phyloP scores from a whole-genome alignment of 1,140 invertebrate genomes.

The Maniola jurtina region DNA sequence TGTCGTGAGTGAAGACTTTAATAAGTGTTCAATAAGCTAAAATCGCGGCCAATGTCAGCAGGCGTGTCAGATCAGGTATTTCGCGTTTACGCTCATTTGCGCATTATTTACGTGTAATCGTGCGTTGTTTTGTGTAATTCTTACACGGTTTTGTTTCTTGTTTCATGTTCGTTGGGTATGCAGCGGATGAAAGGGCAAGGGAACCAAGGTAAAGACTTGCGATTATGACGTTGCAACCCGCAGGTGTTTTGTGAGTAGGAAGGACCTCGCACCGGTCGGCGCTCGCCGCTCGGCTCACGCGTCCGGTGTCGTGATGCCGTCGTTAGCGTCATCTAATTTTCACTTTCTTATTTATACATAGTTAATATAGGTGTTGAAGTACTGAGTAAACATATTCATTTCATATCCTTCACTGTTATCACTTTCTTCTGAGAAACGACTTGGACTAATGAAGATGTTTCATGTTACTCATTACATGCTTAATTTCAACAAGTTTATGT shows the following conservation, averaged over 20 bases:
- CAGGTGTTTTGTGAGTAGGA: constrained; percentile 68
- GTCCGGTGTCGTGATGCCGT: constrained; percentile 44
- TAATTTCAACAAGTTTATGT: neutral
- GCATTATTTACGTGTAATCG: constrained; percentile 42
- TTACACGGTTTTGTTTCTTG: constrained; percentile 58
- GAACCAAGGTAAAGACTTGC: constrained; percentile 84
- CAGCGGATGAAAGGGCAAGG: constrained; percentile 95
- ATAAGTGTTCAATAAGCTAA: constrained; percentile 66
- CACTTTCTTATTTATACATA: constrained; percentile 18
- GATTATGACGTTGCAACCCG: constrained; percentile 76
- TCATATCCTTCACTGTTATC: neutral
- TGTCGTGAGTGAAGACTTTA: constrained; percentile 63
- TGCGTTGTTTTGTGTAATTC: constrained; percentile 37
- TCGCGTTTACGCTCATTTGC: constrained; percentile 58
- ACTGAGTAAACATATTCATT: neutral
- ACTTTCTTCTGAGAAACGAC: constrained; percentile 1
- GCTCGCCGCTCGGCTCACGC: constrained; percentile 55
- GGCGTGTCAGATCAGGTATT: constrained; percentile 85
- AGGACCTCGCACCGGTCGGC: constrained; percentile 60
- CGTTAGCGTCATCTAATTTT: constrained; percentile 24
- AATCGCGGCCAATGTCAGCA: constrained; percentile 84
- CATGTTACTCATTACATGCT: neutral
- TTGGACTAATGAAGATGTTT: neutral
- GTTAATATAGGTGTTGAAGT: neutral
- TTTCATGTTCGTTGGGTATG: constrained; percentile 76